Conservation (phyloP, 2,113 vertebrate species). For the Gadus macrocephalus region DNA sequence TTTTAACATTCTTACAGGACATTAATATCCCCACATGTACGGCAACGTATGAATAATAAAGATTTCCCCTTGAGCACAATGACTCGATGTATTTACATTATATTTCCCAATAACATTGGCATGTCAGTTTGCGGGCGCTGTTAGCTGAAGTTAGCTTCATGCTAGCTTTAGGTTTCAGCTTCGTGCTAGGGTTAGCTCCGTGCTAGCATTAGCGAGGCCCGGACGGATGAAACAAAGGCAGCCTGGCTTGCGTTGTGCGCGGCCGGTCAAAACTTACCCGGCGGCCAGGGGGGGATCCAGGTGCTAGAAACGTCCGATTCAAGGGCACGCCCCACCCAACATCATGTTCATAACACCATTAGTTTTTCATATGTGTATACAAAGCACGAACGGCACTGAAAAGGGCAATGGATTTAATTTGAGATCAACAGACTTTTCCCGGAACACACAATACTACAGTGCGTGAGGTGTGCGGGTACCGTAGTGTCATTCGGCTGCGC, state of each 20-base stretch:
- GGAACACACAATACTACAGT: slow-evolving; percentile 4
- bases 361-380: not conserved
- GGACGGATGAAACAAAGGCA: slow-evolving; percentile 59
- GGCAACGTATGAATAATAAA: no score
- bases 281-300: slow-evolving; percentile 27
- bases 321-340: not conserved
- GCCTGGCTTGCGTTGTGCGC: slow-evolving; percentile 22
- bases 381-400: slow-evolving; percentile 7
- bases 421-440: slow-evolving; percentile 2
- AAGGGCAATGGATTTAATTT: slow-evolving; percentile 4
- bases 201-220: slow-evolving; percentile 41
- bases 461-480: slow-evolving; percentile 24
- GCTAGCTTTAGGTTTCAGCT: not conserved
- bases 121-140: slow-evolving; percentile 32
- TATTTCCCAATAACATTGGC: slow-evolving; percentile 22
- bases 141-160: slow-evolving; percentile 5
- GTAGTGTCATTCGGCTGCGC: slow-evolving; percentile 34
- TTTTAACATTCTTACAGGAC: no score
- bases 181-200: slow-evolving; percentile 20
- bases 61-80: no score
- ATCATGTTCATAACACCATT: slow-evolving; percentile 3
- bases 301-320: not conserved
- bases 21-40: no score
- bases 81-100: not conserved
- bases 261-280: slow-evolving; percentile 62